Evolutionary conservation across 92 coral and sea anemone genomes (phyloP).

Genomic region (Siderastrea radians): DNA sequence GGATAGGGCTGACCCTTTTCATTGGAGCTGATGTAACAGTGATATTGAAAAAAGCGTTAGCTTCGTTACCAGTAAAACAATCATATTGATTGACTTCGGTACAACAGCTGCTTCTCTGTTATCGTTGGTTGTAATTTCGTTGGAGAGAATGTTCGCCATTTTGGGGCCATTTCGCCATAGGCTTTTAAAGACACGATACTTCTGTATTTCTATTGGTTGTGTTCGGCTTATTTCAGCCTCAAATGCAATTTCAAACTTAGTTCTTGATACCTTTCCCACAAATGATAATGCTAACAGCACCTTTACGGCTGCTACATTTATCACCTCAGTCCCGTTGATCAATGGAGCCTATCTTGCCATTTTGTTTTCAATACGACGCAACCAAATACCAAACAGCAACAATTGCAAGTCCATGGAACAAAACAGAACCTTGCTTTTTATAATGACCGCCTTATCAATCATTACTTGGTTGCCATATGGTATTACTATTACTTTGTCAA

Average conservation of each 20-base stretch:
- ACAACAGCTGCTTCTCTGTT: neutral
- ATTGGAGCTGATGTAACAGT: neutral
- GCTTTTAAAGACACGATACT: conserved; percentile 12
- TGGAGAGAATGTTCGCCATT: conserved; percentile 16
- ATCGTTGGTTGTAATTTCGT: conserved; percentile 8
- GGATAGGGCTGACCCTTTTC: neutral
- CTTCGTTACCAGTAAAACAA: neutral
- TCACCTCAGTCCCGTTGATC: neutral
- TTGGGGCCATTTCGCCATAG: conserved; percentile 27
- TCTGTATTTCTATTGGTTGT: neutral
- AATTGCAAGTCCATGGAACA: neutral
- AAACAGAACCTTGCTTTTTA: neutral
- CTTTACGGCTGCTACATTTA: neutral
- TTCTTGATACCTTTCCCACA: neutral
- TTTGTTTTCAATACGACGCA: neutral
- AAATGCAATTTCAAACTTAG: neutral
- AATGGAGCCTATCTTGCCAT: neutral
- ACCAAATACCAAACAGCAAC: neutral
- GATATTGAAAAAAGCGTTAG: neutral
- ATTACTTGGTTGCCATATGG: conserved; percentile 1
- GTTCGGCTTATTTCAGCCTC: conserved; percentile 13
- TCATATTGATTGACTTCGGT: neutral
- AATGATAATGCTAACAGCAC: neutral
- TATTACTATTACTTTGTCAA: neutral
- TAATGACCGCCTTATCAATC: conserved; percentile 19